Evolutionary conservation across 2,888 invertebrate genomes (phyloP).

Genomic region (Lagria hirta): DNA sequence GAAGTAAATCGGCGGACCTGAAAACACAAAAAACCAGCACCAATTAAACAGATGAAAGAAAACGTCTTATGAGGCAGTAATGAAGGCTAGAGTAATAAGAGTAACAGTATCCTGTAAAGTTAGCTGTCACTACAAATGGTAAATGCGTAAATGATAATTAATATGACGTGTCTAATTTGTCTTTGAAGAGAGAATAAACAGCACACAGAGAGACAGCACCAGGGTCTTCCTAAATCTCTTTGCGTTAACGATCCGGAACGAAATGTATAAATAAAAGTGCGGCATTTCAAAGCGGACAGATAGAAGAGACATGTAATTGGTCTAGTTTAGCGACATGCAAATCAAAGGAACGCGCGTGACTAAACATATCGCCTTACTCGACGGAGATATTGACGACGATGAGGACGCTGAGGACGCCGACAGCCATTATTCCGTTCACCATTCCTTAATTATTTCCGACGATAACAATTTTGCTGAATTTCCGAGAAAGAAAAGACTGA

Average conservation of each 20-base stretch:
- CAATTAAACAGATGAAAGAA: slow-evolving; percentile 9
- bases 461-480: background rate
- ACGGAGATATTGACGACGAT: slow-evolving; percentile 18
- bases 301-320: slow-evolving; percentile 50
- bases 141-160: slow-evolving; percentile 35
- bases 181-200: slow-evolving; percentile 37
- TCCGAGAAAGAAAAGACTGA: background rate
- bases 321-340: slow-evolving; percentile 53
- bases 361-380: slow-evolving; percentile 52
- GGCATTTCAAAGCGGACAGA: slow-evolving; percentile 49
- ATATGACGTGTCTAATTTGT: slow-evolving; percentile 40
- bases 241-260: slow-evolving; percentile 49
- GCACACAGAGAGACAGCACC: too few species aligned
- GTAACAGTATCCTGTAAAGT: slow-evolving; percentile 15
- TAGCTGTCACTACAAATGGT: slow-evolving; percentile 9
- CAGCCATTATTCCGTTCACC: slow-evolving; percentile 9
- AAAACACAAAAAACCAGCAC: too few species aligned
- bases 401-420: slow-evolving; percentile 18
- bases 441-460: background rate
- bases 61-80: slow-evolving; percentile 14
- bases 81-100: slow-evolving; percentile 7
- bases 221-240: slow-evolving; percentile 38
- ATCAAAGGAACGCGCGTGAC: slow-evolving; percentile 53
- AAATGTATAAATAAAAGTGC: slow-evolving; percentile 50
- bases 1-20: too few species aligned